Conservation (phyloP, 2,888 invertebrate species). For the Eilema caniola region DNA sequence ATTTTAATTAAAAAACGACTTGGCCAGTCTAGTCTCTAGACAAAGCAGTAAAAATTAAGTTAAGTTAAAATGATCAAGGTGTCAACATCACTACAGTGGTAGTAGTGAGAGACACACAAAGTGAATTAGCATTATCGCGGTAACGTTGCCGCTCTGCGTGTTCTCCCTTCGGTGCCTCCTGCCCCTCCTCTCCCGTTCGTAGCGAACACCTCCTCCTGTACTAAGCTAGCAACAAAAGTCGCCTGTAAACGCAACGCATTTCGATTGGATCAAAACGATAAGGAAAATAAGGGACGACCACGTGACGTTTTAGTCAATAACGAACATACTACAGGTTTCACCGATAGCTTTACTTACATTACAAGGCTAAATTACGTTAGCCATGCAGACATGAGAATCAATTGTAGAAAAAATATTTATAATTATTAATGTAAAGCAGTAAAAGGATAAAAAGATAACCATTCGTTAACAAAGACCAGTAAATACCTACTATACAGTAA, state of each 20-base stretch:
- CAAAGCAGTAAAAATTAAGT: conserved; percentile 18
- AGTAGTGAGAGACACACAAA: conserved; percentile 64
- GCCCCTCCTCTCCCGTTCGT: conserved; percentile 73
- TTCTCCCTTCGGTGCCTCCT: conserved; percentile 78
- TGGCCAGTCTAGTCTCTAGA: background rate
- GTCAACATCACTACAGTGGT: conserved; percentile 42
- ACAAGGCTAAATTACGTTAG: conserved; percentile 63
- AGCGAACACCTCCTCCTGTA: conserved; percentile 71
- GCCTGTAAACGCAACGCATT: conserved; percentile 63
- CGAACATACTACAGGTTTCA: conserved; percentile 54
- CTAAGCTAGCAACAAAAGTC: conserved; percentile 66
- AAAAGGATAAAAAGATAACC: background rate
- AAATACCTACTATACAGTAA: background rate
- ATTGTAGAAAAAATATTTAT: conserved; percentile 24
- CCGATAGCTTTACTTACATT: conserved; percentile 45
- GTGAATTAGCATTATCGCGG: conserved; percentile 73
- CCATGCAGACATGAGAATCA: conserved; percentile 56
- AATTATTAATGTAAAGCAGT: background rate
- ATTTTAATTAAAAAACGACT: no score
- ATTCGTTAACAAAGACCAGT: background rate
- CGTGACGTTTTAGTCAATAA: conserved; percentile 64
- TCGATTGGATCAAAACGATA: conserved; percentile 71
- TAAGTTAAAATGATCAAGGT: conserved; percentile 30
- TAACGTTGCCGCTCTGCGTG: conserved; percentile 74
- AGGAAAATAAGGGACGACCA: conserved; percentile 67